Conservation (phyloP, 53 echinoderm and acorn worm species). For the Holothuria scabra region DNA sequence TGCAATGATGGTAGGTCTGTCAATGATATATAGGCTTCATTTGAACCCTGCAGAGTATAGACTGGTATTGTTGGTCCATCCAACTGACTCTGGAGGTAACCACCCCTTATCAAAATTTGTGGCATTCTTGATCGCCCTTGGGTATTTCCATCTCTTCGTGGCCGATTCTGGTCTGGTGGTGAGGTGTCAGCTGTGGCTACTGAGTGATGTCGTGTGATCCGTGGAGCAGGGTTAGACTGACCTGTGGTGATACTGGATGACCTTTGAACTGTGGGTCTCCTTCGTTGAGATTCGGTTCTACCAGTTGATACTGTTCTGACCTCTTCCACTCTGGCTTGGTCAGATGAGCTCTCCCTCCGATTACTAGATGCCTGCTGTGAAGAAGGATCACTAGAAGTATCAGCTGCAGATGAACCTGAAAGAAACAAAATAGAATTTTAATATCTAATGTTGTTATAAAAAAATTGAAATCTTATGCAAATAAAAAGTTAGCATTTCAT, state of each 20-base stretch:
- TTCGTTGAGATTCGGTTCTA: background rate
- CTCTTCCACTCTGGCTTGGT: conserved; percentile 5
- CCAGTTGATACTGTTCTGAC: background rate
- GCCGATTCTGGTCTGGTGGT: background rate
- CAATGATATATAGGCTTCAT: conserved; percentile 86
- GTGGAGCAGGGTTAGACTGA: background rate
- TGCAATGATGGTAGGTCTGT: conserved; percentile 79
- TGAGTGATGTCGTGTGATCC: conserved; percentile 48
- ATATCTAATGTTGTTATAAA: background rate
- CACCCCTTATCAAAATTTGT: conserved; percentile 74
- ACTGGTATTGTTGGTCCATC: conserved; percentile 89
- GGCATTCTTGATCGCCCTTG: conserved; percentile 63
- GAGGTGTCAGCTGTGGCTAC: conserved; percentile 44
- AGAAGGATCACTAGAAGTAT: background rate
- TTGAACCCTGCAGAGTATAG: conserved; percentile 79
- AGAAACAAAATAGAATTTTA: background rate
- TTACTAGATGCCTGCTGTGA: background rate
- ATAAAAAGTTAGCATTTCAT: no score
- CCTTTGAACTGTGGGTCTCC: conserved; percentile 38
- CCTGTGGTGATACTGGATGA: conserved; percentile 52
- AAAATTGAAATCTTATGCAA: no score
- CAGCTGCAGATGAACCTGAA: background rate
- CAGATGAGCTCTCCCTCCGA: background rate
- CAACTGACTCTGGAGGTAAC: conserved; percentile 82
- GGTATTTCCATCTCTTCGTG: background rate